Base-by-base conservation (phyloP, 2,113 vertebrate species). In the Damaliscus lunatus region DNA sequence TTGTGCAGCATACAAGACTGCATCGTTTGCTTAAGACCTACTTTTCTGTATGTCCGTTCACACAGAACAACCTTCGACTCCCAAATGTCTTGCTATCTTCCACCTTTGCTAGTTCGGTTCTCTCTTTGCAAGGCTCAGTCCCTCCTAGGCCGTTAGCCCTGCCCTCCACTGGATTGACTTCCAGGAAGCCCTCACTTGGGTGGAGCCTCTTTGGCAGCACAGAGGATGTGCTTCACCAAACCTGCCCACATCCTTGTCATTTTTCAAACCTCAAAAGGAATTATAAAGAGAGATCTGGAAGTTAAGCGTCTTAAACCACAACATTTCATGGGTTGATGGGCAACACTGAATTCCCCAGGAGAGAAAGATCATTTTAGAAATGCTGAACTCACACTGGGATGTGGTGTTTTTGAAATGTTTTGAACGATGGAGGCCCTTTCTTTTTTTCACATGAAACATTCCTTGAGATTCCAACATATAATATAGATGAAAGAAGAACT, bases 281-380 rank as follows among this genome's bases (percentile, higher is more conserved):
- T 55, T 55, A 40, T 67, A 36, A 91, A 36, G n/a, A 91, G 50
- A 96, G 81, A 81, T 81, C 23, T 82, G 25, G 88, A 95, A 97
- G 59, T 67, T 71, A 85, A 71, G 23, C 21, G 48, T 50, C 53
- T 92, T 36, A 71, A 97, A 64, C 46, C 9, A 12, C 23, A 57
- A 64, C n/a, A 36, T 94, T 90, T 95, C 53, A 17, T 90, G 88
- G 27, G 14, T 31, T 81, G 52, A 82, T 95, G 48, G 11, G 6
- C 52, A 88, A 50, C 55, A 36, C 5, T 31, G 31, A 77, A 50
- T 2, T 77, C 31, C 29, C 40, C 0, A 4, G 48, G 9, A 85
- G 46, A 74, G 52, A 92, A 92, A 95, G 90, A 80, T 60, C 74
- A 46, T 96, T 87, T 48, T 23, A 17, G 60, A 74, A 90, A 60